A percentile compares a stretch with the other conserved stretches of the same genome.
Conservation (phyloP, 2,797 vertebrate species). For the Moxostoma hubbsi region DNA sequence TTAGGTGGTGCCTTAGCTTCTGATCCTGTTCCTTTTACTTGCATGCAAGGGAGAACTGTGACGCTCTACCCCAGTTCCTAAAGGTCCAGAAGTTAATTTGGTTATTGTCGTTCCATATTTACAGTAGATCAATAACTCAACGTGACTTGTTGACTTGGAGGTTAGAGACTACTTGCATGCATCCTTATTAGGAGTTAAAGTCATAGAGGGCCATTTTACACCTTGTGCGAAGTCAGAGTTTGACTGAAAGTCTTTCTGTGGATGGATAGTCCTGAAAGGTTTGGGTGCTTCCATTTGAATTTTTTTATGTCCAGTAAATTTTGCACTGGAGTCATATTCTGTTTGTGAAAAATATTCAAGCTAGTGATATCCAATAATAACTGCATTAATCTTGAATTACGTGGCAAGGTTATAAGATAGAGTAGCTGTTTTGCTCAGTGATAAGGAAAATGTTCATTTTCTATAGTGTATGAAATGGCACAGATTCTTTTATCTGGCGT, state of each 20-base stretch:
- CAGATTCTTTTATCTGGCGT: neutral
- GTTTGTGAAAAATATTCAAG: conserved; percentile 16
- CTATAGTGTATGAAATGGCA: neutral
- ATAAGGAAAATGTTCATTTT: conserved; percentile 18
- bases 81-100: conserved; percentile 51
- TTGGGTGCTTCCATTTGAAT: conserved; percentile 32
- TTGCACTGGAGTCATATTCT: no score
- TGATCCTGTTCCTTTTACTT: conserved; percentile 59
- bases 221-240: conserved; percentile 58
- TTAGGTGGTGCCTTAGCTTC: conserved; percentile 76
- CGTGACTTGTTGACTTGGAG: conserved; percentile 59
- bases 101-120: conserved; percentile 64
- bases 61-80: conserved; percentile 42
- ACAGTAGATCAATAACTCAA: conserved; percentile 69
- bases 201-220: conserved; percentile 45
- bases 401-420: conserved; percentile 5
- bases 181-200: conserved; percentile 60
- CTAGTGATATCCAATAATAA: neutral
- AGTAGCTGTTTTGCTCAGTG: neutral
- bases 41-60: conserved; percentile 73
- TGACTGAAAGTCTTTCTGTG: conserved; percentile 51
- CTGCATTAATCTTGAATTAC: conserved; percentile 9
- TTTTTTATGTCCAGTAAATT: no score
- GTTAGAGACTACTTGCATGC: conserved; percentile 62
- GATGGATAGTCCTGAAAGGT: conserved; percentile 20